phyloP scores from a whole-genome alignment of 2,888 invertebrate species.

The Phlogophora meticulosa region DNA sequence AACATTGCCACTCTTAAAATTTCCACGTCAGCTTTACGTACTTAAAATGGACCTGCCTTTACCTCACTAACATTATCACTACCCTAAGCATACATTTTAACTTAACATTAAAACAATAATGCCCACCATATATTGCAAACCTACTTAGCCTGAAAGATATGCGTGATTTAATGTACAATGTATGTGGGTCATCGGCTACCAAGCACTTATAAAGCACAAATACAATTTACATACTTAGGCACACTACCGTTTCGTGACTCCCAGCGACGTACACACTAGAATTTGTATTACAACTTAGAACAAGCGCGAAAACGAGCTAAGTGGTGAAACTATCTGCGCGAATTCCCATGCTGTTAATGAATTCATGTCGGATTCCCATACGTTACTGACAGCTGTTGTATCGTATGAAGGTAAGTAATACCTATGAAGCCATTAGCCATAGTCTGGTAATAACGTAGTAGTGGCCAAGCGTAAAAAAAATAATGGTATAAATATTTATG shows the following conservation, averaged over 20 bases:
- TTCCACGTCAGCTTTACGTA: background rate
- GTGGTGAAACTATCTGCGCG: conserved; percentile 29
- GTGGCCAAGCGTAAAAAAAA: background rate
- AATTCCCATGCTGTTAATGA: conserved; percentile 62
- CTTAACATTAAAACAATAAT: conserved; percentile 10
- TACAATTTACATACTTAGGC: conserved; percentile 15
- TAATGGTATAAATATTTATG: background rate
- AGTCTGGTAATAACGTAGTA: background rate
- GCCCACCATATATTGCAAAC: conserved; percentile 33
- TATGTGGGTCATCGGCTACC: conserved; percentile 31
- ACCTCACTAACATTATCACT: conserved; percentile 4
- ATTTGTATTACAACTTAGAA: conserved; percentile 34
- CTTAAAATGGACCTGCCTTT: conserved; percentile 19
- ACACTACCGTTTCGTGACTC: conserved; percentile 48
- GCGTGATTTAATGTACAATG: conserved; percentile 40
- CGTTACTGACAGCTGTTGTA: conserved; percentile 14
- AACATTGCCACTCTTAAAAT: background rate
- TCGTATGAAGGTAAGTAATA: background rate
- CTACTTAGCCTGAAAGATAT: conserved; percentile 42
- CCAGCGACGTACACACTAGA: conserved; percentile 14
- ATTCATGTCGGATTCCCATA: conserved; percentile 45
- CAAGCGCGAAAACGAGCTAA: conserved; percentile 40
- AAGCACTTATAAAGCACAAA: conserved; percentile 43
- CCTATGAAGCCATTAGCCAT: too few species aligned
- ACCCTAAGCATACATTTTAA: conserved; percentile 7